Conservation (phyloP, 2,797 vertebrate genomes). For the Xiphophorus birchmanni region DNA sequence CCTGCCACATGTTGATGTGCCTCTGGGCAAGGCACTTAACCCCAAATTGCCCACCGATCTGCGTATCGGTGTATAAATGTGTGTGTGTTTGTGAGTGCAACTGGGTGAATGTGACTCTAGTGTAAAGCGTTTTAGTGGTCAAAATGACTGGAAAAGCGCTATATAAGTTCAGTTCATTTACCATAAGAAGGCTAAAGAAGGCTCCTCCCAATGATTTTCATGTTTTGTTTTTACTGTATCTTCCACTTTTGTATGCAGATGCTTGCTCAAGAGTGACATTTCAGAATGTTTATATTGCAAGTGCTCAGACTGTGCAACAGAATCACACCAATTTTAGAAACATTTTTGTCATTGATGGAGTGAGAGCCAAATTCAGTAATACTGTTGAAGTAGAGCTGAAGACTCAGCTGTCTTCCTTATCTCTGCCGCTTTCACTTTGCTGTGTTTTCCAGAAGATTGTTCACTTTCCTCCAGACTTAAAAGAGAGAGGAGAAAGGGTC, state of each 20-base stretch:
- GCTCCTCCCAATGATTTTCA: neutral
- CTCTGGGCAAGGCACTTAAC: no score
- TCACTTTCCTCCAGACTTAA: conserved; percentile 44
- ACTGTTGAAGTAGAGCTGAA: conserved; percentile 58
- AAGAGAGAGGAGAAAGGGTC: conserved; percentile 43
- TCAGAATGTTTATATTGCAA: neutral
- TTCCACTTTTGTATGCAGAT: neutral
- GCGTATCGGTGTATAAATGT: no score
- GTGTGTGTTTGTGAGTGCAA: no score
- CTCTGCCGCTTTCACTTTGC: conserved; percentile 25
- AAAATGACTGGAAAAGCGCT: no score
- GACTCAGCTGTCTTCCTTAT: conserved; percentile 53
- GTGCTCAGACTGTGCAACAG: neutral
- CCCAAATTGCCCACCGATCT: no score
- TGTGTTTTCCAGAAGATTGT: conserved; percentile 44
- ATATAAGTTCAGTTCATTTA: no score
- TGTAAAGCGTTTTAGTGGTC: no score
- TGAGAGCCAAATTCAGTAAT: conserved; percentile 28
- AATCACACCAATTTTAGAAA: conserved; percentile 16
- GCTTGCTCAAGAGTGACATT: neutral
- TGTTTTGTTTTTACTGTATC: neutral
- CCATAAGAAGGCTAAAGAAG: no score
- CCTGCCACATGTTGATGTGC: no score
- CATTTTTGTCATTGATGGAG: conserved; percentile 55
- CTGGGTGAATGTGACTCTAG: no score